Evolutionary conservation across 2,888 invertebrate species (phyloP).

Genomic region (Tupiocoris notatus): DNA sequence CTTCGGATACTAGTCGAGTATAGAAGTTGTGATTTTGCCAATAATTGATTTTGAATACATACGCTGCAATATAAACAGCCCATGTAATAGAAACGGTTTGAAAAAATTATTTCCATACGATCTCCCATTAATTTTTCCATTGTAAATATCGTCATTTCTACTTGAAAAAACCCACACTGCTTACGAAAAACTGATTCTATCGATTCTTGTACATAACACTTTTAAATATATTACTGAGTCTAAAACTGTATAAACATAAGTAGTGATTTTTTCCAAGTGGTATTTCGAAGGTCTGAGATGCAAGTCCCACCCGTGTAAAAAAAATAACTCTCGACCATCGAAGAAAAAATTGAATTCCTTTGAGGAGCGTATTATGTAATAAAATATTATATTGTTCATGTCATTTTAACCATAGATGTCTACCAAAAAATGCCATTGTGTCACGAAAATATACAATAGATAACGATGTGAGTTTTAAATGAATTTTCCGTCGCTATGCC

Average conservation of each 20-base stretch:
- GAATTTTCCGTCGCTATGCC: too few relatives aligned
- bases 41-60: too few relatives aligned
- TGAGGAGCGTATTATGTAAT: constrained; percentile 33
- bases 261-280: constrained; percentile 8
- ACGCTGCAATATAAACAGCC: too few relatives aligned
- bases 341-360: constrained; percentile 17
- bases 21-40: too few relatives aligned
- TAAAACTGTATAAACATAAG: constrained; percentile 9
- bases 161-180: background rate
- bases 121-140: background rate
- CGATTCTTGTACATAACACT: background rate
- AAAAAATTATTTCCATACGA: background rate
- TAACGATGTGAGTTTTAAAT: too few relatives aligned
- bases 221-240: background rate
- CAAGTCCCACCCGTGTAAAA: constrained; percentile 13
- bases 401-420: constrained; percentile 45
- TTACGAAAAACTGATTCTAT: background rate
- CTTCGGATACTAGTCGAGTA: too few relatives aligned
- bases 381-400: constrained; percentile 44
- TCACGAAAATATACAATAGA: constrained; percentile 33
- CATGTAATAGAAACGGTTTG: too few relatives aligned
- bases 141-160: background rate
- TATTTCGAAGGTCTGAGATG: constrained; percentile 14
- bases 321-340: constrained; percentile 25
- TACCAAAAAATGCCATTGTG: constrained; percentile 35